A percentile compares a stretch with the other conserved stretches of the same genome.
Conservation (phyloP, 2,797 vertebrate genomes). For the Trachurus trachurus region DNA sequence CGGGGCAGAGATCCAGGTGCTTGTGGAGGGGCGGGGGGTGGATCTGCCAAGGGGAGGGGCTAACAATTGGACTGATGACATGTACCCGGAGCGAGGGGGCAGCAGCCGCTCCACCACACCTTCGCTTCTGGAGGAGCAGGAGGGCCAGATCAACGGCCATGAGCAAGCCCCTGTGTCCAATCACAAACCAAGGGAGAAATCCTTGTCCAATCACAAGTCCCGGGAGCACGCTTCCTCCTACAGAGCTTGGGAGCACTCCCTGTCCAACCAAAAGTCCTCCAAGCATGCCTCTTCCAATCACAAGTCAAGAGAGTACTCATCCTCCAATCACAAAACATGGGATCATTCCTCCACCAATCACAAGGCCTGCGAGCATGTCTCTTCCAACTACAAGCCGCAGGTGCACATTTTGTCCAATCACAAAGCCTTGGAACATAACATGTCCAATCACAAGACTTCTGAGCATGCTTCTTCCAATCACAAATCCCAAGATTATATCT, state of each 20-base stretch:
- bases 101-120: constrained; percentile 87
- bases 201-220: constrained; percentile 82
- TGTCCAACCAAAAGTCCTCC: constrained; percentile 84
- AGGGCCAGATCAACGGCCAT: constrained; percentile 89
- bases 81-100: constrained; percentile 84
- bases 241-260: constrained; percentile 83
- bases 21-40: constrained; percentile 90
- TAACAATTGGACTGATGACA: constrained; percentile 92
- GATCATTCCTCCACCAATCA: constrained; percentile 85
- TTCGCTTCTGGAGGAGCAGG: constrained; percentile 88
- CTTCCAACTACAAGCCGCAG: constrained; percentile 89
- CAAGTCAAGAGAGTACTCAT: constrained; percentile 85
- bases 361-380: constrained; percentile 83
- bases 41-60: constrained; percentile 81
- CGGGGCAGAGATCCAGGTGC: constrained; percentile 95
- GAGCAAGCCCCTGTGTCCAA: constrained; percentile 85
- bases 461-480: constrained; percentile 87
- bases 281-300: constrained; percentile 86
- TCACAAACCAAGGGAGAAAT: constrained; percentile 83
- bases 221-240: constrained; percentile 91
- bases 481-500: constrained; percentile 84
- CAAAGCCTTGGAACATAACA: constrained; percentile 85
- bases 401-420: constrained; percentile 90
- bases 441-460: constrained; percentile 86
- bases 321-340: constrained; percentile 86